These are phyloP conservation scores for Erythrolamprus reginae DNA, from an alignment of 2,113 vertebrate genomes.

Conservation along the genomic window DNA sequence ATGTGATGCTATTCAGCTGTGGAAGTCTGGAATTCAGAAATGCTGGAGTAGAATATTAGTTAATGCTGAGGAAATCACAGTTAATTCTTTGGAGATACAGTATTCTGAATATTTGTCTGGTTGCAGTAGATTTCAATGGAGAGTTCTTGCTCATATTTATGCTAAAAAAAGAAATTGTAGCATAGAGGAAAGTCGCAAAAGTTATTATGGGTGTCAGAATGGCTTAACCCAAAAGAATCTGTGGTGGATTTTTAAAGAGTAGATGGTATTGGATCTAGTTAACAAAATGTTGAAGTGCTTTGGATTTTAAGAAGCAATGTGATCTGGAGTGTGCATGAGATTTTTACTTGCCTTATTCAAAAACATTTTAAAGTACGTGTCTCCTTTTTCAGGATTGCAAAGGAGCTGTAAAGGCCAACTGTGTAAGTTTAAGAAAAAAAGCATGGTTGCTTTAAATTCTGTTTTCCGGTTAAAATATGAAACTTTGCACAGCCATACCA, in stretches of 20 bases:
- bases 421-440: background rate
- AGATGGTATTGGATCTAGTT: background rate
- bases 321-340: background rate
- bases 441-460: background rate
- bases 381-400: background rate
- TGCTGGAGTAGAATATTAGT: background rate
- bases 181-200: background rate
- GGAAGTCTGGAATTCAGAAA: background rate
- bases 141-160: background rate
- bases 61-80: background rate
- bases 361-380: background rate
- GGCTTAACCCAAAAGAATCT: background rate
- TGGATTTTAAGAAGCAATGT: background rate
- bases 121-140: background rate
- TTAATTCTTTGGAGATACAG: background rate
- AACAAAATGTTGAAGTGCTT: background rate
- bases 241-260: background rate
- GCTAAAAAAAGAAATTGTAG: background rate
- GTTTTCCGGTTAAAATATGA: background rate
- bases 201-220: background rate
- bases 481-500: background rate
- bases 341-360: background rate
- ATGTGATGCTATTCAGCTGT: background rate
- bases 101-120: background rate
- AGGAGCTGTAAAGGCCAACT: background rate